Percentiles rank a stretch among this genome's conserved stretches.
These are phyloP conservation scores for Hedya salicella DNA, from an alignment of 2,888 invertebrate genomes.

Conservation along the genomic window DNA sequence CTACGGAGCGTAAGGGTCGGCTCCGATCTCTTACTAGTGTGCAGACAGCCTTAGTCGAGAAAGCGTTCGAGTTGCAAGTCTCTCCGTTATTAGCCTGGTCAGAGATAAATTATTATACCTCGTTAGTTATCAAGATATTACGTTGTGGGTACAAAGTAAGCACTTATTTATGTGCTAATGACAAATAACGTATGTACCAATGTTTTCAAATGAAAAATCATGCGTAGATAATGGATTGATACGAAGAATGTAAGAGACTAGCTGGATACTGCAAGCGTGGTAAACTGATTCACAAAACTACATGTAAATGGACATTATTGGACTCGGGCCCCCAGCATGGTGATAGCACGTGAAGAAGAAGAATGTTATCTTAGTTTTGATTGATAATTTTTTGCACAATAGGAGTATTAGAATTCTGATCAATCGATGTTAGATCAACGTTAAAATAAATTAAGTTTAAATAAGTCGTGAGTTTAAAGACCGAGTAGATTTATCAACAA, in stretches of 20 bases:
- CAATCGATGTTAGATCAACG: neutral
- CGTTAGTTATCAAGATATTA: constrained; percentile 30
- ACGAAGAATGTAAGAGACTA: too few relatives aligned
- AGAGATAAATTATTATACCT: constrained; percentile 11
- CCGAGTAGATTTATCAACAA: constrained; percentile 16
- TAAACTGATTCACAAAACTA: too few relatives aligned
- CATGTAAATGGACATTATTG: too few relatives aligned
- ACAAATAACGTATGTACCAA: neutral
- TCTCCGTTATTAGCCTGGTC: constrained; percentile 32
- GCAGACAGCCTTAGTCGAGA: constrained; percentile 1
- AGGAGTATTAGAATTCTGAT: neutral
- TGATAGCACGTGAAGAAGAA: too few relatives aligned
- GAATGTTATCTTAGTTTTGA: too few relatives aligned
- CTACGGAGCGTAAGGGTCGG: too few relatives aligned
- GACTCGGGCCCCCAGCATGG: too few relatives aligned
- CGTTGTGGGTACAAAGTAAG: constrained; percentile 9
- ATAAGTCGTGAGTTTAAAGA: neutral
- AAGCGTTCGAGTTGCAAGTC: constrained; percentile 25
- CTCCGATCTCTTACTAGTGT: neutral
- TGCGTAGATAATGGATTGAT: too few relatives aligned
- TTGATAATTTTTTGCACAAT: too few relatives aligned
- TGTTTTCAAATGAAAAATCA: too few relatives aligned
- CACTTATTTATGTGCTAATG: neutral
- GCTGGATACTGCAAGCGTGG: too few relatives aligned
- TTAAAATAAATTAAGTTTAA: constrained; percentile 1